phyloP scores from a whole-genome alignment of 2,113 vertebrate genomes.

The Miniopterus natalensis region DNA sequence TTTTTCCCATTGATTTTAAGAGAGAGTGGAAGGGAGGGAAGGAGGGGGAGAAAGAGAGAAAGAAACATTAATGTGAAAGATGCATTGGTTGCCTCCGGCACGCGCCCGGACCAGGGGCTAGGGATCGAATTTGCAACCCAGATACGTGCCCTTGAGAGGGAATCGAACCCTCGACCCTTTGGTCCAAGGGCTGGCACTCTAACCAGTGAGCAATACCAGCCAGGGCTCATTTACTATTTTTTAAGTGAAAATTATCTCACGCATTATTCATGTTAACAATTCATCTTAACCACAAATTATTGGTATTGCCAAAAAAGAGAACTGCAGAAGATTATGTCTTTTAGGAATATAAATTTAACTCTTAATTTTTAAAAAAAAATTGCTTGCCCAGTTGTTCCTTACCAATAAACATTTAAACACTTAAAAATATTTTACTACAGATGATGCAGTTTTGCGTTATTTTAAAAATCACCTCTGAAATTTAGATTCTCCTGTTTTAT shows the following conservation, averaged over 20 bases:
- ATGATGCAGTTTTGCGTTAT: constrained; percentile 48
- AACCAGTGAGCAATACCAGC: too few species aligned
- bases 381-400: not conserved
- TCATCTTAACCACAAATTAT: constrained; percentile 16
- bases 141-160: too few species aligned
- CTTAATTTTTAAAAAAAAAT: constrained; percentile 14
- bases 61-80: too few species aligned
- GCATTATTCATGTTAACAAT: constrained; percentile 24
- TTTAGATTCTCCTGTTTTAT: constrained; percentile 7
- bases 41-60: too few species aligned
- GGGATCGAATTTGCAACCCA: too few species aligned
- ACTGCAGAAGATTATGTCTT: constrained; percentile 8
- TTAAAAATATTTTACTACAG: not conserved
- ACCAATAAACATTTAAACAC: not conserved
- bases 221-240: not conserved
- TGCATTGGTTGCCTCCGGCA: too few species aligned
- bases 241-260: constrained; percentile 33
- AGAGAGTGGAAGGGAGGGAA: too few species aligned
- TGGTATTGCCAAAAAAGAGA: constrained; percentile 52
- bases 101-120: too few species aligned
- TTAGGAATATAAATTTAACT: constrained; percentile 53
- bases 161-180: too few species aligned
- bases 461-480: constrained; percentile 50
- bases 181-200: too few species aligned
- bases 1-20: too few species aligned